Percentiles rank a stretch among this genome's conserved stretches.
These are phyloP conservation scores for Caenorhabditis remanei DNA, from an alignment of 1,140 invertebrate genomes.

Conservation along the genomic window DNA sequence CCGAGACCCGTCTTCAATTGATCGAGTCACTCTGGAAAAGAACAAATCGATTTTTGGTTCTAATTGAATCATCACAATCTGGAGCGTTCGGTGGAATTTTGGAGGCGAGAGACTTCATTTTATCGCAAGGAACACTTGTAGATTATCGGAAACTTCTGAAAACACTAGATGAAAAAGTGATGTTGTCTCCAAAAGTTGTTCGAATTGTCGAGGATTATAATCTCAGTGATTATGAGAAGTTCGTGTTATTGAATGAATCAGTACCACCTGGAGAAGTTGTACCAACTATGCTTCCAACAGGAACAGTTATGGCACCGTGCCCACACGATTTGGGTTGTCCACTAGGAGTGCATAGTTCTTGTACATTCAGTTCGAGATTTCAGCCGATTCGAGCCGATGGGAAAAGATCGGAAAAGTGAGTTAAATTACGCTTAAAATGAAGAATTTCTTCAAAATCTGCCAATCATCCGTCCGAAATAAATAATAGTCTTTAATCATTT, in stretches of 20 bases:
- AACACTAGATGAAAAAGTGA: constrained; percentile 20
- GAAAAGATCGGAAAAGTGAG: constrained; percentile 32
- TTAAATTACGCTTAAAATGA: not conserved
- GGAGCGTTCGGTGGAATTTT: constrained; percentile 48
- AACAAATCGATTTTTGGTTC: constrained; percentile 35
- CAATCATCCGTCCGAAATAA: too few relatives aligned
- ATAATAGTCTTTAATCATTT: not conserved
- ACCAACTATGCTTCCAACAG: constrained; percentile 60
- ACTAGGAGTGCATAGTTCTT: constrained; percentile 26
- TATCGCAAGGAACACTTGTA: constrained; percentile 5
- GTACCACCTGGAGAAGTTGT: constrained; percentile 43
- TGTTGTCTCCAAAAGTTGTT: constrained; percentile 7
- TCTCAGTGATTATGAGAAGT: constrained; percentile 52
- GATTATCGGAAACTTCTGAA: constrained; percentile 10
- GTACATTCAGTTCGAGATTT: constrained; percentile 54
- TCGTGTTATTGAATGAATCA: not conserved
- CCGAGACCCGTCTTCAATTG: constrained; percentile 12
- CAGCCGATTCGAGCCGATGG: constrained; percentile 63
- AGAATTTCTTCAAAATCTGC: not conserved
- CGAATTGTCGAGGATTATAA: constrained; percentile 33
- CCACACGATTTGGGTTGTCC: constrained; percentile 67
- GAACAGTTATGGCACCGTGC: constrained; percentile 63
- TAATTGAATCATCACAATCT: constrained; percentile 47
- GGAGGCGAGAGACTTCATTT: constrained; percentile 38
- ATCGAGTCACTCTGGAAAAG: constrained; percentile 55